A percentile compares a stretch with the other conserved stretches of the same genome.
These are phyloP conservation scores for Trichacis sp. DNA, from an alignment of 2,888 invertebrate species.

Conservation along the genomic window DNA sequence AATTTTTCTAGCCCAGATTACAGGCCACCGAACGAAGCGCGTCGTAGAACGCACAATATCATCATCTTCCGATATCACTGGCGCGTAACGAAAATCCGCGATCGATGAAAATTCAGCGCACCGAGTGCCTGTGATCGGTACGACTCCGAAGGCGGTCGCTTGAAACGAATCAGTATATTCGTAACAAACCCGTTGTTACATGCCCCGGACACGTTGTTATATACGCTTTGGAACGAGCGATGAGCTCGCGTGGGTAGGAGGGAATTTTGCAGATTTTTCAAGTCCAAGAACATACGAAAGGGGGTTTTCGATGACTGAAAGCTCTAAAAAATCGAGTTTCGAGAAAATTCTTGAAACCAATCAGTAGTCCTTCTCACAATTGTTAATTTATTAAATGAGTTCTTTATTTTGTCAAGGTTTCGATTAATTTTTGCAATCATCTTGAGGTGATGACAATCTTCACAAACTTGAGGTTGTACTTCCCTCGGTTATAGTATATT, in stretches of 20 bases:
- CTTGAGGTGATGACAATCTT: too few relatives aligned
- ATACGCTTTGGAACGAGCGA: conserved; percentile 10
- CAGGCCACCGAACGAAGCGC: conserved; percentile 17
- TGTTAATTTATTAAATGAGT: too few relatives aligned
- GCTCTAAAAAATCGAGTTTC: too few relatives aligned
- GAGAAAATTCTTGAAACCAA: too few relatives aligned
- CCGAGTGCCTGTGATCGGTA: conserved; percentile 55
- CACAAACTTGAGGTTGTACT: too few relatives aligned
- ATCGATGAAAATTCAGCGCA: conserved; percentile 26
- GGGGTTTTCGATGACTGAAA: too few relatives aligned
- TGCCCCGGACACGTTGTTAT: conserved; percentile 10
- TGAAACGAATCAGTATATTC: conserved; percentile 28
- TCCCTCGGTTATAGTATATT: too few relatives aligned
- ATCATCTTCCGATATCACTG: conserved; percentile 24
- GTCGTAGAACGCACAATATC: conserved; percentile 17
- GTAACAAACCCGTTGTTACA: conserved; percentile 17
- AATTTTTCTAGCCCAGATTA: conserved; percentile 13
- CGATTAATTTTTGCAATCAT: too few relatives aligned
- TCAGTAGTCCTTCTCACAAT: too few relatives aligned
- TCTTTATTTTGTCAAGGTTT: too few relatives aligned
- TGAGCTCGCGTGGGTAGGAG: conserved; percentile 19
- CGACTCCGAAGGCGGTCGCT: conserved; percentile 59
- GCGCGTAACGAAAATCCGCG: conserved; percentile 28
- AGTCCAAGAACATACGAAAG: too few relatives aligned
- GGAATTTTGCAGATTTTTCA: too few relatives aligned